Conservation (phyloP, 1,140 invertebrate species). For the Argopecten irradians region DNA sequence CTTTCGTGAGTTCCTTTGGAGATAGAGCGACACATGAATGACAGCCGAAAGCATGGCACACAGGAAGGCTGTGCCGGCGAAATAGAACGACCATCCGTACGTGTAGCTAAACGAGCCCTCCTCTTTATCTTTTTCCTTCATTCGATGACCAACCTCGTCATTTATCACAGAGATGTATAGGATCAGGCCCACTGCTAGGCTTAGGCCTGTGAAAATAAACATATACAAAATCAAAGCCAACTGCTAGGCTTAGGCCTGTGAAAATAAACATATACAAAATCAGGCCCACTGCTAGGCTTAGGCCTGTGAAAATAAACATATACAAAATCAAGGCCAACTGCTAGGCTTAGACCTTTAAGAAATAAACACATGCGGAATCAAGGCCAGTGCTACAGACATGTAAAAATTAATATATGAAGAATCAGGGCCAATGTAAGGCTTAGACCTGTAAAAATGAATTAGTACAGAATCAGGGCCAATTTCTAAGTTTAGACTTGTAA, state of each 20-base stretch:
- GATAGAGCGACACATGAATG: conserved; percentile 63
- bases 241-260: neutral
- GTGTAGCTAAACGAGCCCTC: conserved; percentile 57
- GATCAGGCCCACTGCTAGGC: conserved; percentile 67
- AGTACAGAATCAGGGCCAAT: too few relatives aligned
- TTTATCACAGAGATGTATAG: conserved; percentile 72
- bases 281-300: conserved; percentile 46
- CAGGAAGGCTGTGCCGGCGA: conserved; percentile 65
- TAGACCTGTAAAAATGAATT: too few relatives aligned
- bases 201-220: conserved; percentile 60
- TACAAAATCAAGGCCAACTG: neutral
- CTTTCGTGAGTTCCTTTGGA: conserved; percentile 57
- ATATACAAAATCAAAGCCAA: neutral
- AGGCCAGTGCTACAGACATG: conserved; percentile 37
- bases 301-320: conserved; percentile 57
- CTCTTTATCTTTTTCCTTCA: conserved; percentile 49
- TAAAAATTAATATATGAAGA: too few relatives aligned
- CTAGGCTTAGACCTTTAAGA: neutral
- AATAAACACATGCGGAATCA: neutral
- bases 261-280: neutral
- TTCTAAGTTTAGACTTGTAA: too few relatives aligned
- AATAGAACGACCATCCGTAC: conserved; percentile 73
- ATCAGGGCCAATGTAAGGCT: too few relatives aligned
- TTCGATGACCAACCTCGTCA: conserved; percentile 68
- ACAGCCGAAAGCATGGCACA: conserved; percentile 65